Percentiles rank a stretch among this genome's conserved stretches.
These are phyloP conservation scores for Craterocephalus amniculus DNA, from an alignment of 2,797 vertebrate genomes.

Conservation along the genomic window DNA sequence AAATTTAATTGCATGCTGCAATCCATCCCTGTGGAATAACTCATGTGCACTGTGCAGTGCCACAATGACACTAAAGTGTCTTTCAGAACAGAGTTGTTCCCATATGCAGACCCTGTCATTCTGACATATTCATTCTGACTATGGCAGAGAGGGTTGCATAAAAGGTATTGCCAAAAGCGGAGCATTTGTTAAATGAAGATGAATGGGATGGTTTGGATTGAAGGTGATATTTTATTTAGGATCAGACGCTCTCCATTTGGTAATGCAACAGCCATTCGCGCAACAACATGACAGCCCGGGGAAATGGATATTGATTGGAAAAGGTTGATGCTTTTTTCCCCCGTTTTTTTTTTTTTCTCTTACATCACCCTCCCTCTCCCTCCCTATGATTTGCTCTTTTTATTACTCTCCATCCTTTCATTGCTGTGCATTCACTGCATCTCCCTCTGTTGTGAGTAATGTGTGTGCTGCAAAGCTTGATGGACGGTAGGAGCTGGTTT, in stretches of 20 bases:
- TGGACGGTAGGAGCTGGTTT: slow-evolving; percentile 74
- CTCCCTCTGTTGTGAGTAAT: slow-evolving; percentile 56
- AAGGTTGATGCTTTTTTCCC: slow-evolving; percentile 69
- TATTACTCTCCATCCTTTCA: slow-evolving; percentile 40
- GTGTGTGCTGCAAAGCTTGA: slow-evolving; percentile 71
- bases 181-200: slow-evolving; percentile 83
- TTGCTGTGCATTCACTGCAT: slow-evolving; percentile 21
- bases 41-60: slow-evolving; percentile 17
- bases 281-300: slow-evolving; percentile 82
- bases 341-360: background rate
- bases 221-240: slow-evolving; percentile 88
- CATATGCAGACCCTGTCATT: slow-evolving; percentile 49
- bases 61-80: slow-evolving; percentile 40
- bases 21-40: slow-evolving; percentile 16
- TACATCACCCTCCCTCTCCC: slow-evolving; percentile 17
- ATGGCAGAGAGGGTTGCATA: slow-evolving; percentile 53
- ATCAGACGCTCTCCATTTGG: slow-evolving; percentile 82
- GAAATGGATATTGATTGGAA: slow-evolving; percentile 88
- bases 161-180: slow-evolving; percentile 76
- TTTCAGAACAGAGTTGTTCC: slow-evolving; percentile 39
- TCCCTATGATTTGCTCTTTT: slow-evolving; percentile 45
- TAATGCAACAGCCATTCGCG: slow-evolving; percentile 78
- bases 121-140: slow-evolving; percentile 70
- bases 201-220: slow-evolving; percentile 79
- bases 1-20: slow-evolving; percentile 44